Base-by-base conservation (phyloP, 2,113 vertebrate species). In the Amia ocellicauda region DNA sequence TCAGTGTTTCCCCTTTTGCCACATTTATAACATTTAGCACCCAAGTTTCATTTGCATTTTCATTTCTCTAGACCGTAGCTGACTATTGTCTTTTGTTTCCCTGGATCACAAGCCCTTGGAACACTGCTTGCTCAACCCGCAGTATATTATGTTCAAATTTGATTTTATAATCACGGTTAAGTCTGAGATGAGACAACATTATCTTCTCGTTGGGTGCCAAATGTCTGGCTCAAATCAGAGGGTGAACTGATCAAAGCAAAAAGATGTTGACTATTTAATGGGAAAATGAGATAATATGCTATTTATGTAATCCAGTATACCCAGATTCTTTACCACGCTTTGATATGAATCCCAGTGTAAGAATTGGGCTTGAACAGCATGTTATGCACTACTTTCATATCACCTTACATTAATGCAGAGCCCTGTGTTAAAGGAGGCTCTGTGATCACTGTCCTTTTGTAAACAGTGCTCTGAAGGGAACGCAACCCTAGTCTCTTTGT, bases 381-480 rank as follows among this genome's bases (percentile, higher is more conserved):
- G 31, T 36, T 11, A 36, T 36, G 11, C 31, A 36, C 82, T 84
- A 77, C 72, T 36, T 54, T 61, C 69, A 72, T 66, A 78, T 84
- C 78, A 74, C 59, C 54, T 1, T 20, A 41, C 67, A 63, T 70
- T 74, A 73, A 77, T 60, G 26, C 68, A 36, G 5, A 58, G 63
- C 47, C 22, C 4, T 3, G 14, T 3, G 8, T 52, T 52, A 52
- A 47, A 47, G 16, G 43, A 47, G 16, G 43, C n/a, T n/a, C 9
- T 47, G 14, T 3, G 16, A 14, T 47, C 3, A 3, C 13, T 36
- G 5, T 36, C 1, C 31, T 36, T 36, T 11, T 36, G 5, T 36
- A 36, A 7, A 36, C 31, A 36, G 5, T 7, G 31, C 11, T 7
- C 5, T 5, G 31, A 36, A 11, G 11, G 31, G 11, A 36, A 36